These are phyloP conservation scores for Atrichornis clamosus DNA, from an alignment of 2,113 vertebrate species.

Conservation along the genomic window DNA sequence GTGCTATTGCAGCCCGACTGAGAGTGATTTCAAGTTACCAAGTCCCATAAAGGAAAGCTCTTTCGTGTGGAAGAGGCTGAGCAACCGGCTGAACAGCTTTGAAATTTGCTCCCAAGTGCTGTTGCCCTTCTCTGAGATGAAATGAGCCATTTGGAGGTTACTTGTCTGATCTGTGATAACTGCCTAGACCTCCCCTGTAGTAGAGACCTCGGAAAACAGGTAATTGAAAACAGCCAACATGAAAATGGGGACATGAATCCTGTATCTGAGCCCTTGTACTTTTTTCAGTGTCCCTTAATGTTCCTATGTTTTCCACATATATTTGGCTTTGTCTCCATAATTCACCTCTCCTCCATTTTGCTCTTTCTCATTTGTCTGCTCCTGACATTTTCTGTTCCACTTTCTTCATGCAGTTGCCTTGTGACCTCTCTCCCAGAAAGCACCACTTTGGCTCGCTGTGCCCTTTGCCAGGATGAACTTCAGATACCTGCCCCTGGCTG, in stretches of 20 bases:
- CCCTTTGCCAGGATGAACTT: not conserved
- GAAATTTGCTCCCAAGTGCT: not conserved
- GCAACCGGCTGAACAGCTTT: not conserved
- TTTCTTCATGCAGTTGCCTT: not conserved
- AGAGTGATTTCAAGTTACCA: not conserved
- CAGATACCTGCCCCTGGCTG: not conserved
- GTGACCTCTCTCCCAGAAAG: not conserved
- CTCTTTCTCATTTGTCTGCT: not conserved
- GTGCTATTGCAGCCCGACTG: not conserved
- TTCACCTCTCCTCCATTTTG: not conserved
- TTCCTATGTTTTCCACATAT: not conserved
- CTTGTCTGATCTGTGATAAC: not conserved
- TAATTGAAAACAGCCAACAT: not conserved
- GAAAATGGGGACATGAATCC: not conserved
- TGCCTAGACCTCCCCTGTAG: not conserved
- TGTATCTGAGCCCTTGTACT: not conserved
- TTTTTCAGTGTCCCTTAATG: not conserved
- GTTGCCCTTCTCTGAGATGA: not conserved
- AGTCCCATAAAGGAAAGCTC: not conserved
- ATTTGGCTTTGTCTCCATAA: not conserved
- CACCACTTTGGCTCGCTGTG: rapidly evolving
- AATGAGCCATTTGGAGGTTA: not conserved
- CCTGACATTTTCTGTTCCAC: not conserved
- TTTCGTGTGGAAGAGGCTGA: not conserved
- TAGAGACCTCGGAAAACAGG: not conserved